A percentile compares a stretch with the other conserved stretches of the same genome.
Evolutionary conservation across 2,888 invertebrate genomes (phyloP).

Genomic region (Malthinus seriepunctatus): DNA sequence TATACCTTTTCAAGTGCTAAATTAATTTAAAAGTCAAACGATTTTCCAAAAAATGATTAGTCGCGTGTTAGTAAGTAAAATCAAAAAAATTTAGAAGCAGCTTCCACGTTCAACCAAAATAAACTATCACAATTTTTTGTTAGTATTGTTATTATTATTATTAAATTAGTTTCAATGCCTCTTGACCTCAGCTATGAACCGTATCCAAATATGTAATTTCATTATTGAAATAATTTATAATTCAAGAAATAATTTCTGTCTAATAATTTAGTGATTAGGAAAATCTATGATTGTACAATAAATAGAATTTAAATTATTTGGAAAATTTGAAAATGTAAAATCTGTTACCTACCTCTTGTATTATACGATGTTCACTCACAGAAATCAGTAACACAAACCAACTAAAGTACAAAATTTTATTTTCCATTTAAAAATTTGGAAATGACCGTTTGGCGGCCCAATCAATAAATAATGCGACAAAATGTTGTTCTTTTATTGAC

Average conservation of each 20-base stretch:
- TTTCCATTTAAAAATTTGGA: constrained; percentile 39
- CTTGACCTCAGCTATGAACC: constrained; percentile 27
- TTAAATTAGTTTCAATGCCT: constrained; percentile 19
- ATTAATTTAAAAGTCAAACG: too few species aligned
- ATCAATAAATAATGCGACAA: constrained; percentile 45
- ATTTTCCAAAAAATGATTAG: too few species aligned
- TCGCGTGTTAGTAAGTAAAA: too few species aligned
- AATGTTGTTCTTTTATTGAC: constrained; percentile 44
- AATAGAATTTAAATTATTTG: too few species aligned
- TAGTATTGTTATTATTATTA: too few species aligned
- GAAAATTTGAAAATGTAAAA: too few species aligned
- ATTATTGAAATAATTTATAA: constrained; percentile 14
- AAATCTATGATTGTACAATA: too few species aligned
- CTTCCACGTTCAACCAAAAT: too few species aligned
- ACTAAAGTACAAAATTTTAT: constrained; percentile 12
- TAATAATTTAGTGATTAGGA: neutral
- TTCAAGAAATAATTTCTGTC: neutral
- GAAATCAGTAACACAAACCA: constrained; percentile 4
- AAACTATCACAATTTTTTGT: too few species aligned
- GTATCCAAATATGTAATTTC: constrained; percentile 25
- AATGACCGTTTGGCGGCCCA: constrained; percentile 44
- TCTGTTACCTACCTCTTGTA: too few species aligned
- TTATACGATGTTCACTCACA: neutral
- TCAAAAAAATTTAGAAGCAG: too few species aligned
- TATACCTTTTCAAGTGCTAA: too few species aligned